Evolutionary conservation across 1,140 invertebrate species (phyloP), one percentile per base, ranked within the genome.

Genomic region (Anoplolepis gracilipes): DNA sequence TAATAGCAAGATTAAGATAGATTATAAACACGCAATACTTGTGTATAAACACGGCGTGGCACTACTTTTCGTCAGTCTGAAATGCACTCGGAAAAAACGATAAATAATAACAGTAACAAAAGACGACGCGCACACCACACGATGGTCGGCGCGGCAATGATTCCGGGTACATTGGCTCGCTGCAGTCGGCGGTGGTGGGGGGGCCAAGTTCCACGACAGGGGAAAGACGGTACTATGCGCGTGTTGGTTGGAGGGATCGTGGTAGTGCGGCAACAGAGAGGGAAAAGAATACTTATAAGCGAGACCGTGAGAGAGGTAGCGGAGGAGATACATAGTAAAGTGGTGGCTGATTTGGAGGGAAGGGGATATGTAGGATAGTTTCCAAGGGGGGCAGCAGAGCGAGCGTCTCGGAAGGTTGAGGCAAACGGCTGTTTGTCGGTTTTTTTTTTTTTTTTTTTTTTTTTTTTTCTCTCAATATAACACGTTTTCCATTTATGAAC

Each of bases 141-240:
- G 90, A 85, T 88, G 90, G 92, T 89, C 90, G 92, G 89, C 92
- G 90, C 92, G 92, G 91, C 90, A 94, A 94, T 93, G 93, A 94
- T 88, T 86, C 75, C 86, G 88, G 90, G 77, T 88, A 85, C 75
- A 87, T 72, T 55, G 67, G 85, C 86, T 90, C 65, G 77, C 59
- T 87, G 72, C 77, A 84, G 62, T 59, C 61, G 55, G 53, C 25
- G 49, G 3, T 86, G 88, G 85, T 87, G 85, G 88, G 90, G 84
- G 84, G 65, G 62, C 46, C 46, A 49, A 49, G 88, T 81, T n/a
- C 70, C 73, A 46, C 76, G 85, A 85, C 73, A 82, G 76, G 90
- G 46, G 87, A 85, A 82, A 59, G 62, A 49, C 42, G 65, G 84
- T 55, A 69, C 70, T 42, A 25, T 62, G 72, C 53, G 65, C 49